Percentiles rank a stretch among this genome's conserved stretches.
phyloP scores from a whole-genome alignment of 2,797 vertebrate species.

The Lacerta viridis region DNA sequence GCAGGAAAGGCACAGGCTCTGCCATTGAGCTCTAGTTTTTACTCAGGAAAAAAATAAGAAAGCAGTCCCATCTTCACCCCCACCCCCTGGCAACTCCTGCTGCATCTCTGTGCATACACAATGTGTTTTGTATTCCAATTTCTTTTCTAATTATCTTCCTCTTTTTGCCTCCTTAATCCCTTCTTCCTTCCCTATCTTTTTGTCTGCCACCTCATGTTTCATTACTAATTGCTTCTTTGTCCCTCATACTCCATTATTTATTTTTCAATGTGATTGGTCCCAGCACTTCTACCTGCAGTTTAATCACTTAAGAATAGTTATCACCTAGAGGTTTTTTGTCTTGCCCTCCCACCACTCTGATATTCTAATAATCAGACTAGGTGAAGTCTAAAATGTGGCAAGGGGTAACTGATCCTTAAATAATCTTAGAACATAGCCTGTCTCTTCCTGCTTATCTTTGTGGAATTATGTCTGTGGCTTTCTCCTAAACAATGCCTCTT shows the following conservation, averaged over 20 bases:
- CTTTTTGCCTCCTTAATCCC: neutral
- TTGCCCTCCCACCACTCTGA: neutral
- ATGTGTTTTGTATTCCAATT: neutral
- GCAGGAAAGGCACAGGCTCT: neutral
- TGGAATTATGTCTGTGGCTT: neutral
- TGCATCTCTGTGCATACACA: neutral
- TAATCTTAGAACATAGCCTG: neutral
- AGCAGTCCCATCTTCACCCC: neutral
- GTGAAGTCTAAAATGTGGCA: neutral
- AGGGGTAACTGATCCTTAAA: neutral
- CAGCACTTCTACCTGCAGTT: neutral
- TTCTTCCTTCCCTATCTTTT: neutral
- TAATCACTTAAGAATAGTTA: neutral
- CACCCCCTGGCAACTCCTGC: neutral
- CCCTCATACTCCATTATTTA: neutral
- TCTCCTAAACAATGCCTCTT: slow-evolving; percentile 1
- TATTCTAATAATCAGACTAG: neutral
- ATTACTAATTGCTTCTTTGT: neutral
- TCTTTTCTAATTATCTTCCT: neutral
- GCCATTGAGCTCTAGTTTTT: too few relatives aligned
- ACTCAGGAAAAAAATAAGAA: too few relatives aligned
- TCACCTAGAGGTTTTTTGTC: neutral
- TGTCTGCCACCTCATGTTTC: neutral
- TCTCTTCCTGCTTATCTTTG: slow-evolving; percentile 24
- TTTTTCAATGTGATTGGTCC: too few relatives aligned